phyloP scores from a whole-genome alignment of 1,140 invertebrate species.

The Drosophila baimaii region DNA sequence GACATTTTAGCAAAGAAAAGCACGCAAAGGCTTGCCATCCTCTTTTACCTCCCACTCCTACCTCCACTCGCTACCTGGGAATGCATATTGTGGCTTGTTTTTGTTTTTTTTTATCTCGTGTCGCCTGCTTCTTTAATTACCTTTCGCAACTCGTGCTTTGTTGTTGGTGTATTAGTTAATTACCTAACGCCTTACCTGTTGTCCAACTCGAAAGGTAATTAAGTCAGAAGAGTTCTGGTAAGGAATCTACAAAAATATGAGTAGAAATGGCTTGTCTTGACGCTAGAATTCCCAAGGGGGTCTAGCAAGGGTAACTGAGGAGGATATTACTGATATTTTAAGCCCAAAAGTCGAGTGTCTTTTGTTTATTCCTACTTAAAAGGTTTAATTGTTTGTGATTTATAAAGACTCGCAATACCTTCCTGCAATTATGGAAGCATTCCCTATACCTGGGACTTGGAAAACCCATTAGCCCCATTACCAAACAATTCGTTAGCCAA shows the following conservation, averaged over 20 bases:
- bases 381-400: too few species aligned
- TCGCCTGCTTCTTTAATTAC: constrained; percentile 23
- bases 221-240: constrained; percentile 46
- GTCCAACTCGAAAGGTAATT: constrained; percentile 56
- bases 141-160: constrained; percentile 37
- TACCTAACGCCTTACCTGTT: constrained; percentile 39
- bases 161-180: constrained; percentile 57
- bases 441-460: neutral
- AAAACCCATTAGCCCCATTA: constrained; percentile 69
- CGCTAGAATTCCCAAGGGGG: neutral
- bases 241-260: constrained; percentile 29
- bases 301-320: neutral
- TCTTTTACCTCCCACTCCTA: neutral
- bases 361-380: too few species aligned
- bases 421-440: neutral
- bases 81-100: constrained; percentile 32
- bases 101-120: constrained; percentile 44
- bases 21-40: constrained; percentile 32
- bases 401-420: neutral
- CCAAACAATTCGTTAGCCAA: constrained; percentile 59
- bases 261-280: too few species aligned
- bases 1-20: constrained; percentile 25
- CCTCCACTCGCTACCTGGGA: neutral
- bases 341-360: too few species aligned
- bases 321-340: neutral